These are phyloP conservation scores for Cichlasoma orientale DNA, from an alignment of 2,797 vertebrate species.

Conservation along the genomic window DNA sequence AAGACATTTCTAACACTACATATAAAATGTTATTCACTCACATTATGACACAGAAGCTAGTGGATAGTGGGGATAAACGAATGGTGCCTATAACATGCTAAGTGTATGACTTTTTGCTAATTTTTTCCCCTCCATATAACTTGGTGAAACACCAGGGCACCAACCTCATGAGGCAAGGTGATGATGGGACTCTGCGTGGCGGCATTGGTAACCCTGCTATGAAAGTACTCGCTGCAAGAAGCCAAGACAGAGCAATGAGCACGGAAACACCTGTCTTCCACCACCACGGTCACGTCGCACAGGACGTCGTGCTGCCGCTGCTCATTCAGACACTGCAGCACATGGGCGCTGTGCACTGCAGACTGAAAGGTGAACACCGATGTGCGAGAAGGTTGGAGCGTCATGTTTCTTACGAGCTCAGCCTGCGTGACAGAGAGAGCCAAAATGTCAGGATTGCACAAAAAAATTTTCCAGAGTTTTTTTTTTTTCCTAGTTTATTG, in stretches of 20 bases:
- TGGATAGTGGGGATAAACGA: background rate
- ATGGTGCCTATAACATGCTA: background rate
- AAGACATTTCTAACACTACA: background rate
- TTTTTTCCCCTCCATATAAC: background rate
- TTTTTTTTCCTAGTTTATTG: background rate
- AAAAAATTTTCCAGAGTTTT: background rate
- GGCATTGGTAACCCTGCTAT: conserved; percentile 80
- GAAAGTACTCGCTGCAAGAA: conserved; percentile 92
- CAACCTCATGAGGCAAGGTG: conserved; percentile 91
- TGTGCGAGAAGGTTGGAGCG: conserved; percentile 83
- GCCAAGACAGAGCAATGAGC: conserved; percentile 92
- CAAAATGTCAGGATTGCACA: background rate
- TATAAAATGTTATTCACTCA: background rate
- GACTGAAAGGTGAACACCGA: conserved; percentile 94
- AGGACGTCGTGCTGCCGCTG: conserved; percentile 90
- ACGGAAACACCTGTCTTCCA: conserved; percentile 86
- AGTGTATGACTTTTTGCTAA: background rate
- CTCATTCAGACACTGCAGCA: conserved; percentile 89
- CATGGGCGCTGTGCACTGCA: conserved; percentile 88
- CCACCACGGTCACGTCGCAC: conserved; percentile 91
- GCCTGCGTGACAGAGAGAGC: conserved; percentile 57
- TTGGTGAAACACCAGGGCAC: conserved; percentile 25
- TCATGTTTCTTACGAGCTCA: conserved; percentile 82
- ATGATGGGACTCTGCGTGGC: conserved; percentile 82
- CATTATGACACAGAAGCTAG: background rate